A percentile compares a stretch with the other conserved stretches of the same genome.
Evolutionary conservation across 2,797 vertebrate species (phyloP).

Genomic region (Rhinatrema bivittatum): DNA sequence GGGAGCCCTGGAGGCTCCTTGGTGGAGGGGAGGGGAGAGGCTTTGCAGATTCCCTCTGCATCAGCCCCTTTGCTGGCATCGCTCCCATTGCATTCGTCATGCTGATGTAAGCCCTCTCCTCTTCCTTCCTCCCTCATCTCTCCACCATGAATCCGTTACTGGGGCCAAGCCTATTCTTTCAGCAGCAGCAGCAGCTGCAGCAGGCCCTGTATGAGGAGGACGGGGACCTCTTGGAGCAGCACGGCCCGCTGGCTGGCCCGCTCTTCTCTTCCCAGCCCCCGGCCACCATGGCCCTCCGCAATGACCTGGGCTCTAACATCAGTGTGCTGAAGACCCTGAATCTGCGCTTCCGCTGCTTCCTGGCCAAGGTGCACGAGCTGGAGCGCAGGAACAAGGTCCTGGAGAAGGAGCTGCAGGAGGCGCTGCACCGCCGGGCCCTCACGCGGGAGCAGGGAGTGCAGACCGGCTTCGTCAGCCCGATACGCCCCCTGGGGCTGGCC

Average conservation of each 20-base stretch:
- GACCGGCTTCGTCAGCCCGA: slow-evolving; percentile 75
- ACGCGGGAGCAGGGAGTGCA: slow-evolving; percentile 74
- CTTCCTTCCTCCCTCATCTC: not conserved
- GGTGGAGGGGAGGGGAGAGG: no score
- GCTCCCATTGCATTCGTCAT: not conserved
- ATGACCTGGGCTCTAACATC: slow-evolving; percentile 95
- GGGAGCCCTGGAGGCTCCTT: slow-evolving; percentile 12
- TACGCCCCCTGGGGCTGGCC: slow-evolving; percentile 50
- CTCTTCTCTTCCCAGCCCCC: slow-evolving; percentile 38
- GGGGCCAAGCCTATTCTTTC: slow-evolving; percentile 69
- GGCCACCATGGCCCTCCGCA: slow-evolving; percentile 83
- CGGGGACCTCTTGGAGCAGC: slow-evolving; percentile 44
- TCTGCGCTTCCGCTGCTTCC: slow-evolving; percentile 87
- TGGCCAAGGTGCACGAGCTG: slow-evolving; percentile 92
- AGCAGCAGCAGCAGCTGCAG: slow-evolving; percentile 70
- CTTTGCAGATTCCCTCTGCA: slow-evolving; percentile 19
- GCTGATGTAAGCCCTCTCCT: slow-evolving; percentile 19
- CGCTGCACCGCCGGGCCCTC: slow-evolving; percentile 55
- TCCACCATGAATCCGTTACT: slow-evolving; percentile 83
- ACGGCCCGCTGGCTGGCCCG: slow-evolving; percentile 42
- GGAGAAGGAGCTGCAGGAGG: slow-evolving; percentile 91
- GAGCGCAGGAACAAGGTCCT: slow-evolving; percentile 90
- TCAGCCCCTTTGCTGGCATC: not conserved
- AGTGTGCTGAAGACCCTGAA: slow-evolving; percentile 92
- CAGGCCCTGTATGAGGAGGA: slow-evolving; percentile 51